Evolutionary conservation across 1,140 invertebrate species (phyloP).

Genomic region (Saccostrea cuccullata): DNA sequence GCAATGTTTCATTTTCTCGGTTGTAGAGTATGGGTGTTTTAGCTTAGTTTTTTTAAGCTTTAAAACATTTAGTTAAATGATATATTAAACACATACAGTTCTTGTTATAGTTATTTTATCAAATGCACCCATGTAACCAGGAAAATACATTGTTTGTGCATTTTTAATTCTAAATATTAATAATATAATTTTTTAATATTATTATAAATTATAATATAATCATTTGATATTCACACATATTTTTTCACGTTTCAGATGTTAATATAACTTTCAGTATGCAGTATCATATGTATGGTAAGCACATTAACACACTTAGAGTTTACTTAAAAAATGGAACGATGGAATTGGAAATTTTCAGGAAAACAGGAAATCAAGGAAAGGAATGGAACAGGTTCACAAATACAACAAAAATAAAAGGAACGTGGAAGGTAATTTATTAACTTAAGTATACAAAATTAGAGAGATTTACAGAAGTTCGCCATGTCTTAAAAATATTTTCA

Average conservation of each 20-base stretch:
- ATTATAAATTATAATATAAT: neutral
- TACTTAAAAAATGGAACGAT: neutral
- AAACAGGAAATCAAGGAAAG: neutral
- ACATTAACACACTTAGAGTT: neutral
- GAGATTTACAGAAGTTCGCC: too few relatives aligned
- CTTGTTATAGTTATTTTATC: too few relatives aligned
- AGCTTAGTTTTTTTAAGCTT: too few relatives aligned
- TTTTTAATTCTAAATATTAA: too few relatives aligned
- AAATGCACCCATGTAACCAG: too few relatives aligned
- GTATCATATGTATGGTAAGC: neutral
- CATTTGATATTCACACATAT: neutral
- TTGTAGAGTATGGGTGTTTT: too few relatives aligned
- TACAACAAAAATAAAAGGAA: neutral
- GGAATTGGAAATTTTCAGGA: neutral
- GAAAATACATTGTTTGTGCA: too few relatives aligned
- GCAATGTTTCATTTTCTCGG: too few relatives aligned
- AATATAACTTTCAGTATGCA: neutral
- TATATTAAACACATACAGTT: too few relatives aligned
- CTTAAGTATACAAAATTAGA: neutral
- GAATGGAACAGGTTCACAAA: neutral
- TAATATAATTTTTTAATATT: neutral
- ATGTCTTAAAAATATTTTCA: too few relatives aligned
- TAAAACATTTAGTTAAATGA: too few relatives aligned
- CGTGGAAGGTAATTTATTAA: neutral
- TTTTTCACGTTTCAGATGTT: neutral